A percentile compares a stretch with the other conserved stretches of the same genome.
These are phyloP conservation scores for Marisa cornuarietis DNA, from an alignment of 1,140 invertebrate genomes.

Conservation along the genomic window DNA sequence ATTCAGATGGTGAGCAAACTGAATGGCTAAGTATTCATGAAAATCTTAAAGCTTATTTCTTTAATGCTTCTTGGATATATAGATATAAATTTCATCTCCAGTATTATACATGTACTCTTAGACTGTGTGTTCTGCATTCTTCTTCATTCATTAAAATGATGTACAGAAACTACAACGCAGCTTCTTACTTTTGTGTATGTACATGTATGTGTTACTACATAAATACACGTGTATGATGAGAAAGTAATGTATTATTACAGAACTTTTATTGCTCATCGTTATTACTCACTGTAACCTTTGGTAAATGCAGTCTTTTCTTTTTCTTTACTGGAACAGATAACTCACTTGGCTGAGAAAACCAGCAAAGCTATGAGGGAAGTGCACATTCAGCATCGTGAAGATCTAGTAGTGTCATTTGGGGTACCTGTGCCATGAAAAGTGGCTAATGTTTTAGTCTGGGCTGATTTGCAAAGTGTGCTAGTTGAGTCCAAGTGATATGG, in stretches of 20 bases:
- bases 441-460: no score
- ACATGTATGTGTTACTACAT: not conserved
- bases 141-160: no score
- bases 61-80: no score
- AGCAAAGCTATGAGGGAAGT: conserved; percentile 76
- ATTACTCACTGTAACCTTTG: not conserved
- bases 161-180: no score
- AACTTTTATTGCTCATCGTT: not conserved
- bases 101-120: no score
- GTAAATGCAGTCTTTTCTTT: not conserved
- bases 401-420: conserved; percentile 81
- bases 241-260: not conserved
- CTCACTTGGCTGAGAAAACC: conserved; percentile 73
- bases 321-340: conserved; percentile 70
- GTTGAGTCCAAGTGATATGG: no score
- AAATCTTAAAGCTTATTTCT: no score
- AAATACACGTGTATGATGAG: no score
- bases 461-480: no score
- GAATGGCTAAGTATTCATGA: no score
- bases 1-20: conserved; percentile 70
- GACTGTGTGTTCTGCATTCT: no score
- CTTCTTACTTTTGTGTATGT: not conserved
- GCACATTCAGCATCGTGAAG: conserved; percentile 83
- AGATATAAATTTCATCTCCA: no score
- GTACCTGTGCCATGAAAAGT: conserved; percentile 59